Evolutionary conservation across 1,140 invertebrate species (phyloP).

Genomic region (Sitophilus oryzae): DNA sequence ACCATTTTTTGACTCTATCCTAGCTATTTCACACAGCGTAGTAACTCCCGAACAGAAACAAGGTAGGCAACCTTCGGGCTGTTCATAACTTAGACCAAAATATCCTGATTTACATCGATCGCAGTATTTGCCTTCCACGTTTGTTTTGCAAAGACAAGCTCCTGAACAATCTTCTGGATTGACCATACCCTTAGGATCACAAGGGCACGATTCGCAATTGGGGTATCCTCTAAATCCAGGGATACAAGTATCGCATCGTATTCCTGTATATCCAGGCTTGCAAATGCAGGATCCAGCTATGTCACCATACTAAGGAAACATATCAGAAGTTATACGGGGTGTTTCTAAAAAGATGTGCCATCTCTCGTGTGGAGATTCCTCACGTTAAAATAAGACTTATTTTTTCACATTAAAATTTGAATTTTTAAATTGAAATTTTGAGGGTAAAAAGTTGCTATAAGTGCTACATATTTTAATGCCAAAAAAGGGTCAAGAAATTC

Average conservation of each 20-base stretch:
- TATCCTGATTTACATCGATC: conserved; percentile 76
- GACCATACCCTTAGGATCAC: conserved; percentile 66
- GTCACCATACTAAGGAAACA: conserved; percentile 48
- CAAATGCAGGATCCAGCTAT: conserved; percentile 74
- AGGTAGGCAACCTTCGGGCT: conserved; percentile 74
- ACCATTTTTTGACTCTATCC: conserved; percentile 54
- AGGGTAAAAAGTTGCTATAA: too few species aligned
- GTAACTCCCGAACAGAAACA: conserved; percentile 93
- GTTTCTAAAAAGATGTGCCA: too few species aligned
- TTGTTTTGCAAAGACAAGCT: conserved; percentile 76
- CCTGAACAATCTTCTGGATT: conserved; percentile 69
- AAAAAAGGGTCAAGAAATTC: conserved; percentile 87
- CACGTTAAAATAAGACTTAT: too few species aligned
- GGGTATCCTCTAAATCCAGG: conserved; percentile 75
- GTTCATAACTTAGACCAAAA: conserved; percentile 70
- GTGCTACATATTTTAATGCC: too few species aligned
- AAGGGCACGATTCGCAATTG: conserved; percentile 73
- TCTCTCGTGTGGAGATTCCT: too few species aligned
- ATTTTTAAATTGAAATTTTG: too few species aligned
- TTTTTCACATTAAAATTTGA: too few species aligned
- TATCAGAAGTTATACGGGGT: conserved; percentile 52
- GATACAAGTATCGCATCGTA: conserved; percentile 78
- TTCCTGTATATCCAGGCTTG: conserved; percentile 72
- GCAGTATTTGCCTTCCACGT: conserved; percentile 76
- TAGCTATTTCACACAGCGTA: conserved; percentile 60